Evolutionary conservation across 2,113 vertebrate species (phyloP).

Genomic region (Aythya baeri): DNA sequence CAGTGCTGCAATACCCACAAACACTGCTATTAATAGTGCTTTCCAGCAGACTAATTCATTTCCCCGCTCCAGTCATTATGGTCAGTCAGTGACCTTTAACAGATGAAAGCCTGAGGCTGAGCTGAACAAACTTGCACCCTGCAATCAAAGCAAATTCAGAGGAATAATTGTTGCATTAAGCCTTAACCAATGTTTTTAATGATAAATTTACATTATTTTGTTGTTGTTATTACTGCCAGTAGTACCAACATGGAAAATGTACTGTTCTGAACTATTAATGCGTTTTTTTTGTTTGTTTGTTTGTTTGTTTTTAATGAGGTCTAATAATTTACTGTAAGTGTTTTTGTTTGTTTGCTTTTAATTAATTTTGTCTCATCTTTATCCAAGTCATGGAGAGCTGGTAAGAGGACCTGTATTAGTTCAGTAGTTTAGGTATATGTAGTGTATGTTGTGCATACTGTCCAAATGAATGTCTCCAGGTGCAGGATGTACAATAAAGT

Average conservation of each 20-base stretch:
- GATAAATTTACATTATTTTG: background rate
- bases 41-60: background rate
- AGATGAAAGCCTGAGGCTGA: background rate
- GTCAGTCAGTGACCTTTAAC: slow-evolving; percentile 13
- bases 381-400: background rate
- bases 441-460: background rate
- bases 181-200: background rate
- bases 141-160: slow-evolving; percentile 4
- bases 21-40: background rate
- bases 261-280: background rate
- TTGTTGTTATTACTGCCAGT: background rate
- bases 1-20: background rate
- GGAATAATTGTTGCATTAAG: background rate
- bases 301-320: background rate
- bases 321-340: background rate
- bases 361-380: background rate
- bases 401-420: background rate
- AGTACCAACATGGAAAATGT: background rate
- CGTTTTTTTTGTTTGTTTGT: background rate
- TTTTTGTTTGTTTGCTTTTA: background rate
- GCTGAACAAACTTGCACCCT: background rate
- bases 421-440: background rate
- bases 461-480: background rate
- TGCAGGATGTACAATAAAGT: background rate
- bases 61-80: background rate